phyloP scores from a whole-genome alignment of 2,113 vertebrate species.

The Melanotaenia duboulayi region DNA sequence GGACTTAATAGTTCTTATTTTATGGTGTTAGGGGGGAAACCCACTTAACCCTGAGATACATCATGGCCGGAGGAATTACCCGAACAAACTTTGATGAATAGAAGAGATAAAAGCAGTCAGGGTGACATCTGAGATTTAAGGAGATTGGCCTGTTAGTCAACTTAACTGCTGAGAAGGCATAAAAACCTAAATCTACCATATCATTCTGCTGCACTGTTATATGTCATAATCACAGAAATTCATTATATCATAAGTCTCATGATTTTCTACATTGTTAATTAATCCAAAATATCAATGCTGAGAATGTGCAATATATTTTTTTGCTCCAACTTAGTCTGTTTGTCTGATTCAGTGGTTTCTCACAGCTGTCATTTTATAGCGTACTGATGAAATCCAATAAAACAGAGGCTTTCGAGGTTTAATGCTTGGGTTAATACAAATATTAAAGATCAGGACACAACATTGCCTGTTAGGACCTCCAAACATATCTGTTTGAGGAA shows the following conservation, averaged over 20 bases:
- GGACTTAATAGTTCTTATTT: slow-evolving; percentile 79
- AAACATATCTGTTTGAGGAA: neutral
- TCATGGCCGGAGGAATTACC: slow-evolving; percentile 64
- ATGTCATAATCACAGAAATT: slow-evolving; percentile 25
- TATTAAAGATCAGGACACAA: neutral
- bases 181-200: slow-evolving; percentile 40
- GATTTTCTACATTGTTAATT: slow-evolving; percentile 26
- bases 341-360: neutral
- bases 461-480: neutral
- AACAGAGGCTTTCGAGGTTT: neutral
- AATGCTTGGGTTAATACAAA: neutral
- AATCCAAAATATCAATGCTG: neutral
- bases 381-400: neutral
- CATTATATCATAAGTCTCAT: slow-evolving; percentile 14
- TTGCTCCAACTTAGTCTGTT: neutral
- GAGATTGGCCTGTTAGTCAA: slow-evolving; percentile 62
- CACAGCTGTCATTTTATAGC: neutral
- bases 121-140: slow-evolving; percentile 60
- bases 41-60: slow-evolving; percentile 77
- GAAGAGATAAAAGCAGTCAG: slow-evolving; percentile 70
- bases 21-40: slow-evolving; percentile 70
- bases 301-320: neutral
- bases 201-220: slow-evolving; percentile 9
- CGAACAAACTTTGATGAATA: slow-evolving; percentile 75
- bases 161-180: slow-evolving; percentile 52